Evolutionary conservation across 2,113 vertebrate species (phyloP), one percentile per base, ranked within the genome.

Genomic region (Meles meles): DNA sequence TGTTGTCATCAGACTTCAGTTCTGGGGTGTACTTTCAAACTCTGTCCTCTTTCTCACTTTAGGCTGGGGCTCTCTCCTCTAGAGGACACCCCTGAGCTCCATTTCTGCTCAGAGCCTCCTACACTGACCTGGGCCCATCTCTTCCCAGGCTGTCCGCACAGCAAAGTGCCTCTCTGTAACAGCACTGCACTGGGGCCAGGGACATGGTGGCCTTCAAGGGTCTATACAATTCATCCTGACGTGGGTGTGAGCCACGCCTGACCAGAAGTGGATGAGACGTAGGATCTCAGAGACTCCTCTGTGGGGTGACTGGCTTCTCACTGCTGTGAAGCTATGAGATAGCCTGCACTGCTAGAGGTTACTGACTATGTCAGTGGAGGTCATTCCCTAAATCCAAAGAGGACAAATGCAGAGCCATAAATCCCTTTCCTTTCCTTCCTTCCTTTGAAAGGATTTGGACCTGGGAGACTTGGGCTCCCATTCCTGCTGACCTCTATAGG

Each of bases 181-280:
- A 83, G 39, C 12, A 7, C 8, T 34, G 34, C 27, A 59, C n/a
- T 21, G 67, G 93, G 85, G 44, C 71, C 4, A 10, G 63, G 34
- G 76, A 21, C 34, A 37, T 8, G 25, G 27, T n/a, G 61, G 67
- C 5, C 47, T 23, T 8, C 21, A 44, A 0, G 5, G n/a, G 39
- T 31, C 47, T 42, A 4, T 47, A 39, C 39, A 61, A 72, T 21
- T 25, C 17, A 17, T 67, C 9, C 44, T 47, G 47, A 17, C n/a
- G 2, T 18, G 11, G 74, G 29, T 47, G 18, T 23, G 4, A 31
- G 8, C 47, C 3, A 0, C 2, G 5, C 21, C 0, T 21, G 86
- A n/a, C 37, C 39, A 18, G 47, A 63, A 69, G 42, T 7, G 9
- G 29, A 20, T 4, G 7, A 39, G 11, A 29, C 10, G 3, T 59